These are phyloP conservation scores for Smutsia gigantea DNA, from an alignment of 2,797 vertebrate genomes.

Conservation along the genomic window DNA sequence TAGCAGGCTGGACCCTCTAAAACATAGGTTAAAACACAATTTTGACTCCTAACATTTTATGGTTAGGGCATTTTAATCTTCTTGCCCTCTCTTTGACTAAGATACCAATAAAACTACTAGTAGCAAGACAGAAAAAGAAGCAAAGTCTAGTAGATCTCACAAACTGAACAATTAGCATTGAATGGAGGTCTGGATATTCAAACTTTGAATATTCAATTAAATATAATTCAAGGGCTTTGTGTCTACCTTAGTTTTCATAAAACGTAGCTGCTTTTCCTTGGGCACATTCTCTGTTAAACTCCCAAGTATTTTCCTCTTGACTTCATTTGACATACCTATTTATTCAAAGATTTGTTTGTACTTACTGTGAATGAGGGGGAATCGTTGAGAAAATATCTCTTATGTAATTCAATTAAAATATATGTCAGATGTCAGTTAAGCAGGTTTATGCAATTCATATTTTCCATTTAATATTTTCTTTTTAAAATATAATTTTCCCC, in stretches of 20 bases:
- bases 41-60: neutral
- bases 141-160: neutral
- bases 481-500: neutral
- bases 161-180: neutral
- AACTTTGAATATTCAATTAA: slow-evolving; percentile 7
- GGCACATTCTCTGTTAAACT: neutral
- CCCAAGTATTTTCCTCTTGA: neutral
- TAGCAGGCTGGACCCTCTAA: neutral
- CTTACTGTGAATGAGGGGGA: neutral
- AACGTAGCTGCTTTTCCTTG: neutral
- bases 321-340: neutral
- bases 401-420: neutral
- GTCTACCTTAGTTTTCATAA: slow-evolving; percentile 7
- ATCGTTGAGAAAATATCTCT: neutral
- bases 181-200: neutral
- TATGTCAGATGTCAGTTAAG: neutral
- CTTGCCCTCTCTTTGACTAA: neutral
- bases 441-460: neutral
- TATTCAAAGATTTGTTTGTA: neutral
- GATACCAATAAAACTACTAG: neutral
- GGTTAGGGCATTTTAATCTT: neutral
- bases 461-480: neutral
- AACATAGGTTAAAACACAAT: neutral
- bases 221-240: neutral
- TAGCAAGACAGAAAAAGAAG: neutral